Evolutionary conservation across 1,140 invertebrate species (phyloP).

Genomic region (Lasioglossum baleicum): DNA sequence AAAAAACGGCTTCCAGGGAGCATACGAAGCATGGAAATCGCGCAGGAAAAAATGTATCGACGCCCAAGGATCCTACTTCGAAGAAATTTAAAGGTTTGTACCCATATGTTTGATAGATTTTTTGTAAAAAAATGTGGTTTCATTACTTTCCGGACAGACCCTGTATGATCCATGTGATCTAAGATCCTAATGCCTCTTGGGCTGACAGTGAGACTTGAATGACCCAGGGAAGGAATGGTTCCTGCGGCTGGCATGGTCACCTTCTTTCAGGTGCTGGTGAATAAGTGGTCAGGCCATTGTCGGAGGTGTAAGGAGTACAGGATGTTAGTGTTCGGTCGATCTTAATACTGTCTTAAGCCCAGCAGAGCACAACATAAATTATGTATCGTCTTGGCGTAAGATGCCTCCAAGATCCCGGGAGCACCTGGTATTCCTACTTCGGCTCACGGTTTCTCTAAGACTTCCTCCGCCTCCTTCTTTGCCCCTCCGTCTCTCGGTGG

Average conservation of each 20-base stretch:
- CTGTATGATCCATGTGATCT: too few species aligned
- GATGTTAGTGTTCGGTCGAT: slow-evolving; percentile 71
- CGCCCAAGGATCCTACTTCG: too few species aligned
- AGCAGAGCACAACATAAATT: slow-evolving; percentile 79
- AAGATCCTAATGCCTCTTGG: too few species aligned
- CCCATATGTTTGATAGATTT: too few species aligned
- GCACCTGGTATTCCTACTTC: slow-evolving; percentile 78
- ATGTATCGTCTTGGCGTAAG: slow-evolving; percentile 80
- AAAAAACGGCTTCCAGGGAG: too few species aligned
- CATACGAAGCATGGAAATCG: too few species aligned
- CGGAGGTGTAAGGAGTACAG: slow-evolving; percentile 55
- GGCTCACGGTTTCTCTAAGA: slow-evolving; percentile 51
- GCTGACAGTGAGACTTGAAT: too few species aligned
- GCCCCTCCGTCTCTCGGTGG: slow-evolving; percentile 47
- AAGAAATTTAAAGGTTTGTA: too few species aligned
- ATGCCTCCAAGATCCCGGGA: slow-evolving; percentile 77
- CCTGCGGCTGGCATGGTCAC: not conserved
- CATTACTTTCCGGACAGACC: too few species aligned
- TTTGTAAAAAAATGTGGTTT: too few species aligned
- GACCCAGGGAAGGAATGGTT: too few species aligned
- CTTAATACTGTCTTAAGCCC: slow-evolving; percentile 80
- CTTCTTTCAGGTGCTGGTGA: not conserved
- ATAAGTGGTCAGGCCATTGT: not conserved
- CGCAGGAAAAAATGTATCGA: too few species aligned
- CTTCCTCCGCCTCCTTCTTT: slow-evolving; percentile 55